Evolutionary conservation across 2,113 vertebrate genomes (phyloP).

Genomic region (Amphiprion ocellaris): DNA sequence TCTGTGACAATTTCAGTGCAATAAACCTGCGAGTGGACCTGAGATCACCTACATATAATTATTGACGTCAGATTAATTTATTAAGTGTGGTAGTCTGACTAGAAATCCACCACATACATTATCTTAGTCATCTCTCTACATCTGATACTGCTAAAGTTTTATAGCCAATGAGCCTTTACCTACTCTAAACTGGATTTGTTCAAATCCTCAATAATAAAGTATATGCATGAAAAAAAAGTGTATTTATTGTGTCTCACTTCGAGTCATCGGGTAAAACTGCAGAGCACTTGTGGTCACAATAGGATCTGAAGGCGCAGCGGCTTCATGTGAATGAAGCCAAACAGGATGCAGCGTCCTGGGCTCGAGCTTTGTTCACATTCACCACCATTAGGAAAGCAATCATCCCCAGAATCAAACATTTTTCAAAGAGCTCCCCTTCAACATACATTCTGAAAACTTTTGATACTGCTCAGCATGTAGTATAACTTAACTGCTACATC

Average conservation of each 20-base stretch:
- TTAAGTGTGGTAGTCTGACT: too few species aligned
- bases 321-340: slow-evolving; percentile 19
- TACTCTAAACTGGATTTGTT: neutral
- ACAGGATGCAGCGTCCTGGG: slow-evolving; percentile 26
- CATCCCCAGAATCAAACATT: neutral
- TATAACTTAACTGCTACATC: neutral
- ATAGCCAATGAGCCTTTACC: too few species aligned
- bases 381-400: slow-evolving; percentile 10
- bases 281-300: slow-evolving; percentile 22
- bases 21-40: too few species aligned
- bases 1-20: too few species aligned
- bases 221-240: neutral
- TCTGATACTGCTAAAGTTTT: too few species aligned
- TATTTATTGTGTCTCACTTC: neutral
- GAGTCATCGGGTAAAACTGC: slow-evolving; percentile 16
- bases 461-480: neutral
- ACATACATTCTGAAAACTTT: neutral
- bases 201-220: neutral
- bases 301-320: slow-evolving; percentile 36
- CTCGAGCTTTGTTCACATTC: slow-evolving; percentile 21
- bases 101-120: too few species aligned
- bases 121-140: too few species aligned
- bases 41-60: too few species aligned
- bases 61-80: too few species aligned
- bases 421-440: neutral